Base-by-base conservation (phyloP, 2,888 invertebrate genomes). In the Carabus problematicus region DNA sequence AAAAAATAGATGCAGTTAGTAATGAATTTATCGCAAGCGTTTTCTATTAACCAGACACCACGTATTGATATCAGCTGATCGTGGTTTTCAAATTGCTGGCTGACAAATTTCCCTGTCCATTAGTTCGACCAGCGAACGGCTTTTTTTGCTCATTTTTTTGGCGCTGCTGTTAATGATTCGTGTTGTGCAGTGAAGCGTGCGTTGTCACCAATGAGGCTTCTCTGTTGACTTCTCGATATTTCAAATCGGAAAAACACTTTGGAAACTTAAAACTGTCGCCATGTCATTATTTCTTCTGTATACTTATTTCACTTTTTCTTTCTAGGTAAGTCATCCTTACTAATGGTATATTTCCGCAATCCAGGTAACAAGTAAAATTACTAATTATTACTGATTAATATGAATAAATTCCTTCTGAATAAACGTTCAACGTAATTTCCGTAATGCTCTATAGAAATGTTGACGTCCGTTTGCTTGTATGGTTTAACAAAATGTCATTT, bases 71-170 rank as follows among this genome's bases (percentile, higher is more conserved):
- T 29, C 29, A 6, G 29, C 29, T 29, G 29, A 29, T 29, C 29
- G 29, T 29, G 29, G 29, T 29, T 29, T 29, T 29, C 18, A 62
- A 62, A 62, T 62, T 63, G 42, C 49, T 52, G 40, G 8, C 7
- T 52, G 8, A 43, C 9, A 14, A 52, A 52, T 63, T 52, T 63
- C 54, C 41, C 63, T 63, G 54, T 40, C 59, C 59, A 59, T 59
- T 59, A 59, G 59, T 14, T 43, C 14, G 11, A 16, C 12, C 4
- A 41, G 59, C 42, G 40, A 16, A 59, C 39, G 58, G 2, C 3
- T 29, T 29, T 29, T 29, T 29, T 29, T 3, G 3, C 29, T 29
- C 29, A 29, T 29, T 29, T n/a, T n/a, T n/a, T 29, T 52, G 52
- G 52, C 19, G 52, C 19, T 19, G 52, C 6, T 29, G 29, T 29